These are phyloP conservation scores for Bombus impatiens DNA, from an alignment of 1,140 invertebrate species.

Conservation along the genomic window DNA sequence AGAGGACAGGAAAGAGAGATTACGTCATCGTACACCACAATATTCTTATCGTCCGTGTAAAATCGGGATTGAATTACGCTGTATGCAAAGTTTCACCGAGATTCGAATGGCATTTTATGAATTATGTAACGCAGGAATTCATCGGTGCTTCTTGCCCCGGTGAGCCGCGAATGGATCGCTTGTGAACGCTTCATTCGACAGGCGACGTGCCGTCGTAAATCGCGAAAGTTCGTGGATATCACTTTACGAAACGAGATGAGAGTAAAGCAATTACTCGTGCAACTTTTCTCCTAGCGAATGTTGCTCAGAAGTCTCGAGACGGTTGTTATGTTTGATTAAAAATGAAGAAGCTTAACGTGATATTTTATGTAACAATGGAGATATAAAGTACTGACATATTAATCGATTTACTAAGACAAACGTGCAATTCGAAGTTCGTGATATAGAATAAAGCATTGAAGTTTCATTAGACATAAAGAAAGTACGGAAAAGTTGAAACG, in stretches of 20 bases:
- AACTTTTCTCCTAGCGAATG: neutral
- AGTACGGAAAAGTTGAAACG: neutral
- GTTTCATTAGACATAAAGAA: neutral
- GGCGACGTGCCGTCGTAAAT: constrained; percentile 10
- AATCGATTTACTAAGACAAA: neutral
- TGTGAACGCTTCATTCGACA: constrained; percentile 3
- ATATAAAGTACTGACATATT: too few relatives aligned
- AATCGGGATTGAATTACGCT: constrained; percentile 43
- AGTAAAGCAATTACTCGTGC: neutral
- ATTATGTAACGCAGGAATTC: constrained; percentile 28
- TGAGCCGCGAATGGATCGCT: neutral
- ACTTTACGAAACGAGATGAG: constrained; percentile 5
- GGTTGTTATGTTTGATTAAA: neutral
- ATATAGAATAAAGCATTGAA: neutral
- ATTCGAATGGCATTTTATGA: constrained; percentile 36
- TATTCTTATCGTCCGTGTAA: neutral
- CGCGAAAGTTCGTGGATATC: constrained; percentile 19
- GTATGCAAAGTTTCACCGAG: constrained; percentile 37
- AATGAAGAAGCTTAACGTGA: neutral
- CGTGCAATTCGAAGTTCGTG: neutral
- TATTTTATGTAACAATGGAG: too few relatives aligned
- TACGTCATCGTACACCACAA: neutral
- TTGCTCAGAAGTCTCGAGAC: neutral
- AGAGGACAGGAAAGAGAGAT: neutral
- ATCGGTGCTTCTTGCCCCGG: neutral